Conservation (phyloP, 2,113 vertebrate species). For the Pseudorectes ferrugineus region DNA sequence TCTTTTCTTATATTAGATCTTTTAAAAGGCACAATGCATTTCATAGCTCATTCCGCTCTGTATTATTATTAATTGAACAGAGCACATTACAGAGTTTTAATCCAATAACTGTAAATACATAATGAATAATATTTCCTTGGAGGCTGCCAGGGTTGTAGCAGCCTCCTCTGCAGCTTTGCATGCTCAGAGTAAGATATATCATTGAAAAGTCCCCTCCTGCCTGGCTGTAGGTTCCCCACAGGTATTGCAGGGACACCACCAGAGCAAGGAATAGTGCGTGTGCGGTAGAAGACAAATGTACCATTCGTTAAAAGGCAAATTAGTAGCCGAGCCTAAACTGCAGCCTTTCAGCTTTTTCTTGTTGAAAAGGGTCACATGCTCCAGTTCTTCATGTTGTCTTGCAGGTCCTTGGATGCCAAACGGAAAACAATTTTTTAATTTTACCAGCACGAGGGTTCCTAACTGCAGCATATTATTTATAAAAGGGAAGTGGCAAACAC, state of each 20-base stretch:
- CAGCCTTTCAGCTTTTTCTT: constrained; percentile 1
- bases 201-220: background rate
- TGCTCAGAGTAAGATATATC: background rate
- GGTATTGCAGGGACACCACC: background rate
- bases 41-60: constrained; percentile 57
- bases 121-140: constrained; percentile 70
- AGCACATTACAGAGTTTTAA: constrained; percentile 71
- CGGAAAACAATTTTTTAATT: constrained; percentile 41
- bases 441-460: constrained; percentile 1
- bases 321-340: background rate
- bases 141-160: constrained; percentile 30
- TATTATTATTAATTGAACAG: constrained; percentile 79
- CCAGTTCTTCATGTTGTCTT: background rate
- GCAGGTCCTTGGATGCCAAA: background rate
- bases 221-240: background rate
- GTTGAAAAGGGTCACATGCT: background rate
- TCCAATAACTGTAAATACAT: constrained; percentile 74
- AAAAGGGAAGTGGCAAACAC: constrained; percentile 30
- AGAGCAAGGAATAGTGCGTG: background rate
- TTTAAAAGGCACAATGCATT: constrained; percentile 72
- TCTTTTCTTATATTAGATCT: constrained; percentile 74
- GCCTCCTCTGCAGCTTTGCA: background rate
- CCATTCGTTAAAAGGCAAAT: constrained; percentile 26
- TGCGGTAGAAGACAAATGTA: constrained; percentile 2
- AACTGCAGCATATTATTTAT: constrained; percentile 32